Evolutionary conservation across 2,797 vertebrate genomes (phyloP).

Genomic region (Sternotherus odoratus): DNA sequence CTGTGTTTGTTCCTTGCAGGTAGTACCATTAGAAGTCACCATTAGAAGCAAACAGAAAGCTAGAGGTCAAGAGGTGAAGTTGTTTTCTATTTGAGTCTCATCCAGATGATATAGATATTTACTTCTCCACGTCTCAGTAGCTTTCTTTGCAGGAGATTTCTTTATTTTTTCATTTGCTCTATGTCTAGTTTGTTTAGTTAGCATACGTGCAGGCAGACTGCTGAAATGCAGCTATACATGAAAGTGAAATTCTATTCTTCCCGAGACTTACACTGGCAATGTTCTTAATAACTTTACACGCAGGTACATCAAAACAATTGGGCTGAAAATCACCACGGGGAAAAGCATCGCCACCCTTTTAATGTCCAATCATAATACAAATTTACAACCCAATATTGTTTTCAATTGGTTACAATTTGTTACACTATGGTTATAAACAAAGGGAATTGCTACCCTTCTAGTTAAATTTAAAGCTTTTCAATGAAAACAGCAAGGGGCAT

Average conservation of each 20-base stretch:
- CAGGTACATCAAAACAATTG: slow-evolving; percentile 45
- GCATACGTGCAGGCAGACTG: slow-evolving; percentile 33
- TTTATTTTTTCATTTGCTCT: slow-evolving; percentile 54
- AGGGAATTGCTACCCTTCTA: slow-evolving; percentile 46
- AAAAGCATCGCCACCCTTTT: slow-evolving; percentile 27
- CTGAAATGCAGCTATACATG: slow-evolving; percentile 16
- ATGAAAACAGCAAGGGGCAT: slow-evolving; percentile 56
- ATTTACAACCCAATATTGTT: slow-evolving; percentile 59
- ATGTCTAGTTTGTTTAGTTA: not conserved
- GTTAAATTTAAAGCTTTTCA: slow-evolving; percentile 63
- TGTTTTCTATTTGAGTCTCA: slow-evolving; percentile 52
- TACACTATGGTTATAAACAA: slow-evolving; percentile 45
- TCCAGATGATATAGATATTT: slow-evolving; percentile 63
- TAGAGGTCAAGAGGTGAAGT: slow-evolving; percentile 29
- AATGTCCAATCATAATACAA: slow-evolving; percentile 57
- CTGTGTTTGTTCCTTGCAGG: slow-evolving; percentile 52
- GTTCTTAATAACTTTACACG: slow-evolving; percentile 49
- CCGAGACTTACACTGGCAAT: slow-evolving; percentile 21
- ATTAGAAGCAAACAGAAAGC: slow-evolving; percentile 40
- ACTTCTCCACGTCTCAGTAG: slow-evolving; percentile 48
- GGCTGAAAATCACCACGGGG: slow-evolving; percentile 39
- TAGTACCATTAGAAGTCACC: slow-evolving; percentile 45
- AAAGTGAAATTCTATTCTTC: slow-evolving; percentile 24
- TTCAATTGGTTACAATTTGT: slow-evolving; percentile 65
- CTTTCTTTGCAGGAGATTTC: slow-evolving; percentile 60